These are phyloP conservation scores for Morelia viridis DNA, from an alignment of 2,797 vertebrate genomes.

Conservation along the genomic window DNA sequence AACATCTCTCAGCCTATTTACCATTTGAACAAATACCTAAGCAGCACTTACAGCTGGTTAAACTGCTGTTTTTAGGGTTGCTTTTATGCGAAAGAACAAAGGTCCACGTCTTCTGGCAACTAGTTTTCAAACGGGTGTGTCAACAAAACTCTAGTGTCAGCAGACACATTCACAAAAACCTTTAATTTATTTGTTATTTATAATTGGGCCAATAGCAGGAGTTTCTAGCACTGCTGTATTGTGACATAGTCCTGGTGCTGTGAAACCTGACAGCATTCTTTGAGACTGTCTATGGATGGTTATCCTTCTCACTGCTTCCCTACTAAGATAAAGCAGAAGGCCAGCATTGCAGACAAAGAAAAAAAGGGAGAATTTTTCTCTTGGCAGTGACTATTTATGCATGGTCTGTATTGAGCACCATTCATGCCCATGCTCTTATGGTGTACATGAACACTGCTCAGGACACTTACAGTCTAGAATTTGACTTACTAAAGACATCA, in stretches of 20 bases:
- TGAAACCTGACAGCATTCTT: background rate
- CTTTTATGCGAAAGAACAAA: constrained; percentile 23
- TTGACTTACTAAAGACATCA: background rate
- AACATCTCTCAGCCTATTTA: constrained; percentile 44
- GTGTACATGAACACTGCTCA: background rate
- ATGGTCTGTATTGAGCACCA: background rate
- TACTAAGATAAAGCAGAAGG: background rate
- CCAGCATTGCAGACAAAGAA: background rate
- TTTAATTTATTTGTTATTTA: background rate
- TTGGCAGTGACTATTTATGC: background rate
- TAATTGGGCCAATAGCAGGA: background rate
- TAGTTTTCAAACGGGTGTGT: background rate
- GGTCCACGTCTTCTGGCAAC: background rate
- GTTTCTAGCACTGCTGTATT: background rate
- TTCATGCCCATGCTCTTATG: background rate
- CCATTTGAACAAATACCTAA: constrained; percentile 34
- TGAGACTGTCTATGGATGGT: background rate
- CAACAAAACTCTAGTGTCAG: background rate
- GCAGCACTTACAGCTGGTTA: constrained; percentile 35
- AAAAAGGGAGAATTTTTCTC: background rate
- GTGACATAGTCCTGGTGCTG: background rate
- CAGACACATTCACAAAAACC: background rate
- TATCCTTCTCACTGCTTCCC: background rate
- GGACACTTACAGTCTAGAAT: background rate
- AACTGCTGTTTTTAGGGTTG: constrained; percentile 25